Evolutionary conservation across 2,113 vertebrate genomes (phyloP).

Genomic region (Emydura subglobosa): DNA sequence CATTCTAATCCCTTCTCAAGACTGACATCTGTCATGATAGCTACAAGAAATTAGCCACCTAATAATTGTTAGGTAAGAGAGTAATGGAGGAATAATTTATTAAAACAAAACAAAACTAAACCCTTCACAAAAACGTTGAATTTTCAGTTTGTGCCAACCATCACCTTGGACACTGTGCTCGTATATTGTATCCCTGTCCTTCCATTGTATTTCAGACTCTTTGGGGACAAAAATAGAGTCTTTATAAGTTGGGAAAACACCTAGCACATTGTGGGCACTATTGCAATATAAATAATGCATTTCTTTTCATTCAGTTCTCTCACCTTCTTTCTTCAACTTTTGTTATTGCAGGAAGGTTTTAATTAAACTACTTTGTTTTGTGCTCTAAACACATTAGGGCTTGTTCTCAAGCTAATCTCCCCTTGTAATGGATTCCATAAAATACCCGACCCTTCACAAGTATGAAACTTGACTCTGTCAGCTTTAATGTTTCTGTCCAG

Average conservation of each 20-base stretch:
- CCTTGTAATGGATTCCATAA: not conserved
- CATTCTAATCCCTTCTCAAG: not conserved
- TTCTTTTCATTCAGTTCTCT: not conserved
- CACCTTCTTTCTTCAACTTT: not conserved
- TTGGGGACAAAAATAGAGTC: constrained; percentile 25
- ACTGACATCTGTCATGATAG: not conserved
- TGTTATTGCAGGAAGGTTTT: not conserved
- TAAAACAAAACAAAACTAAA: not conserved
- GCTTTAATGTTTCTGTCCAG: not conserved
- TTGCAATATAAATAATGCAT: constrained; percentile 24
- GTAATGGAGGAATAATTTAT: not conserved
- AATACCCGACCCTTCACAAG: not conserved
- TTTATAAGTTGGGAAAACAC: constrained; percentile 29
- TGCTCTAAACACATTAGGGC: not conserved
- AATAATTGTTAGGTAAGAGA: not conserved
- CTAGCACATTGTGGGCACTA: constrained; percentile 18
- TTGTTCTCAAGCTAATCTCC: not conserved
- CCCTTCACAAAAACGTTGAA: not conserved
- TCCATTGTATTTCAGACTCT: constrained; percentile 20
- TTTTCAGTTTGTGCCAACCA: not conserved
- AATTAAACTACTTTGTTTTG: not conserved
- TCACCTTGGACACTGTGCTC: not conserved
- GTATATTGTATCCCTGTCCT: not conserved
- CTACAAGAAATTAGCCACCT: not conserved
- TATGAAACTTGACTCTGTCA: not conserved